Evolutionary conservation across 92 coral and sea anemone species (phyloP), one percentile per base, ranked within the genome.

Genomic region (Siderastrea siderea): DNA sequence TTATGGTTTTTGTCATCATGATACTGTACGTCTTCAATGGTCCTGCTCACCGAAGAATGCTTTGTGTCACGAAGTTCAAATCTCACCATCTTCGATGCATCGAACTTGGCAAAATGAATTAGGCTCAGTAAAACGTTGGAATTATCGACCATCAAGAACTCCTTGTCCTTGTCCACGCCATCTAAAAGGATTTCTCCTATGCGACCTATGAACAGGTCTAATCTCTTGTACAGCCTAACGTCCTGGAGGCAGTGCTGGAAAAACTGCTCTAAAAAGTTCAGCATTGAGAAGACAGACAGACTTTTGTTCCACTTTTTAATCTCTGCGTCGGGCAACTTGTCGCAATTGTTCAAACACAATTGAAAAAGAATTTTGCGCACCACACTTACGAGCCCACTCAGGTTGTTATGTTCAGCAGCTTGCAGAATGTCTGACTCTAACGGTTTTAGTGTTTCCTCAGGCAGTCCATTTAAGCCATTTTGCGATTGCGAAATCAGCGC

Each of bases 381-480:
- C n/a, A n/a, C n/a, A n/a, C n/a, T n/a, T n/a, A n/a, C n/a, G n/a
- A n/a, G n/a, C n/a, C n/a, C n/a, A n/a, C n/a, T n/a, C n/a, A n/a
- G n/a, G n/a, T n/a, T n/a, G n/a, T n/a, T n/a, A n/a, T n/a, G n/a
- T n/a, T 11, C 19, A 15, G 57, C 15, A 58, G 81, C 51, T 26
- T 55, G 49, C n/a, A 47, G 71, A 17, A 78, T 5, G 2, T 7
- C 1, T 15, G 72, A 47, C 26, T 3, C 71, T 12, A 63, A 19
- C 12, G 11, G 47, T 1, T 17, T 60, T 45, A 62, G 10, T 3
- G 55, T 49, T 47, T 62, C 71, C 58, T 78, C 2, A 0, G 14
- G 17, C 55, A 78, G 47, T 17, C 83, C 83, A 8, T 13, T 63
- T 15, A 78, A 50, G 59, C 74, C 74, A 69, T 69, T 69, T 11